Conservation (phyloP, 2,113 vertebrate species). For the Brachyistius frenatus region DNA sequence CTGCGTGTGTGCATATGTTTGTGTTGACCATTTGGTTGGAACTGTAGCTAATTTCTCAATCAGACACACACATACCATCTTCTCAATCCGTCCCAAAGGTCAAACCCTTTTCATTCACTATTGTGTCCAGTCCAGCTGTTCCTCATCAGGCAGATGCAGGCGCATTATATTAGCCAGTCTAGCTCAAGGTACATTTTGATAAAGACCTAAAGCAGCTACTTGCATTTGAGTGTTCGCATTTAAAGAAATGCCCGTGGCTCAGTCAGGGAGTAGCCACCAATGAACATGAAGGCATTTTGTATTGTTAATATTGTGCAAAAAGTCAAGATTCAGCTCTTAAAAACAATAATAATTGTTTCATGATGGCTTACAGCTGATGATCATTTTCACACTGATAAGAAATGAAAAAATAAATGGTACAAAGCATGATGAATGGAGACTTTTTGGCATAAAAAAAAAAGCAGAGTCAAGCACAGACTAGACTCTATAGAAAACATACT, state of each 20-base stretch:
- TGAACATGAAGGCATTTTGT: constrained; percentile 39
- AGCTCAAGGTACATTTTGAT: constrained; percentile 68
- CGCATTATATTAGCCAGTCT: constrained; percentile 62
- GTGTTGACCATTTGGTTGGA: constrained; percentile 79
- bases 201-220: constrained; percentile 58
- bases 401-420: no score
- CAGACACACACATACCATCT: constrained; percentile 81
- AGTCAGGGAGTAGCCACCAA: constrained; percentile 25
- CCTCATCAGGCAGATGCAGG: constrained; percentile 73
- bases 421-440: not conserved
- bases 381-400: not conserved
- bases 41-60: constrained; percentile 85
- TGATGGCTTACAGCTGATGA: not conserved
- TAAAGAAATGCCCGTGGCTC: constrained; percentile 54
- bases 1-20: constrained; percentile 48
- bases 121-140: constrained; percentile 74
- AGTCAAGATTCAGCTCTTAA: not conserved
- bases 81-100: constrained; percentile 77
- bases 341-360: not conserved
- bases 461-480: not conserved
- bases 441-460: not conserved
- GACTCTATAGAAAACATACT: constrained; percentile 1
- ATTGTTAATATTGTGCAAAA: not conserved
- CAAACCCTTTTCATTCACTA: constrained; percentile 74
- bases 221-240: constrained; percentile 1